phyloP scores from a whole-genome alignment of 2,888 invertebrate genomes.

The Slavum lentiscoides region DNA sequence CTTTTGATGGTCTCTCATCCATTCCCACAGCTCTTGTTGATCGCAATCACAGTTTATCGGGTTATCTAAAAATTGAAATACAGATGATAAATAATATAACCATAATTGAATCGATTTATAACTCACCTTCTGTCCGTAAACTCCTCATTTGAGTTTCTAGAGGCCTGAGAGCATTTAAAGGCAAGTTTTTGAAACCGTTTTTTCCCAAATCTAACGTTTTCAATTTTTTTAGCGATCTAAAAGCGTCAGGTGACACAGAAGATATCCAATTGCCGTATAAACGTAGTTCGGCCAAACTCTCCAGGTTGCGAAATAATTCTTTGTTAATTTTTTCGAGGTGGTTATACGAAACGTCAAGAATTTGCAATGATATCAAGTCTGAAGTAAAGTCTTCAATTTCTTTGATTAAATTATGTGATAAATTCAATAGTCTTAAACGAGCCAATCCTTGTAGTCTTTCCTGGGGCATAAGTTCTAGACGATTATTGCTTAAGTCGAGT shows the following conservation, averaged over 20 bases:
- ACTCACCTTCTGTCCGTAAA: constrained; percentile 77
- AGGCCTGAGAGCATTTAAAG: constrained; percentile 74
- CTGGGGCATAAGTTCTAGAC: constrained; percentile 79
- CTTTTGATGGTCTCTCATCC: constrained; percentile 87
- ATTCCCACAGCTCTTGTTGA: constrained; percentile 87
- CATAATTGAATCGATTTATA: not conserved
- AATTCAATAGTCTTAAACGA: constrained; percentile 74
- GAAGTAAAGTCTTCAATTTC: constrained; percentile 79
- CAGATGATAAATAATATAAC: not conserved
- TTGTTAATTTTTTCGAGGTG: constrained; percentile 77
- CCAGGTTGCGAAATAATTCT: constrained; percentile 76
- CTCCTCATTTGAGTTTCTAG: constrained; percentile 78
- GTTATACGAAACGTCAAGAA: constrained; percentile 81
- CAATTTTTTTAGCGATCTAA: constrained; percentile 75
- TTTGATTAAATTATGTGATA: constrained; percentile 80
- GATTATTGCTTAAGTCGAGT: constrained; percentile 80
- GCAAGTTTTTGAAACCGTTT: constrained; percentile 81
- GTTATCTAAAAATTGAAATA: constrained; percentile 68
- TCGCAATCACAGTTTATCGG: constrained; percentile 88
- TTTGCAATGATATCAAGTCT: constrained; percentile 76
- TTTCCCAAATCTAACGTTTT: constrained; percentile 76
- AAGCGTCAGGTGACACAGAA: constrained; percentile 73
- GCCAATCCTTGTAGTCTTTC: constrained; percentile 80
- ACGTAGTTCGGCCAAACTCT: constrained; percentile 75
- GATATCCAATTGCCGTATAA: constrained; percentile 83